Evolutionary conservation across 2,113 vertebrate species (phyloP).

Genomic region (Zapus hudsonius): DNA sequence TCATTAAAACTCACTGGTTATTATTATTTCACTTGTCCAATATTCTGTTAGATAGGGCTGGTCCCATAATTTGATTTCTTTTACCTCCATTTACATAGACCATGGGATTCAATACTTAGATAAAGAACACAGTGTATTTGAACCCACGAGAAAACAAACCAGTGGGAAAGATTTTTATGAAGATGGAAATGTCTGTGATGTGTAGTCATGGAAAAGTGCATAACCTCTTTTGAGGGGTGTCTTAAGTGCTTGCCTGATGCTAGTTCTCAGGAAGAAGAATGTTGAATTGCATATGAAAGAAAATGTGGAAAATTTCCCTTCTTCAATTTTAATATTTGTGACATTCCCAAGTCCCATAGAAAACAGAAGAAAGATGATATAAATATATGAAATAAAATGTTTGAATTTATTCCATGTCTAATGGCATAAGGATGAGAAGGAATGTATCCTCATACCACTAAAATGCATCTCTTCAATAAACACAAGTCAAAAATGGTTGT

Average conservation of each 20-base stretch:
- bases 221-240: background rate
- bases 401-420: slow-evolving; percentile 32
- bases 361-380: slow-evolving; percentile 6
- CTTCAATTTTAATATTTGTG: slow-evolving; percentile 46
- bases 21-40: background rate
- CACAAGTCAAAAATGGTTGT: background rate
- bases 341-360: slow-evolving; percentile 1
- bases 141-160: background rate
- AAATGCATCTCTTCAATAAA: background rate
- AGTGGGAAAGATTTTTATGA: background rate
- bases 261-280: slow-evolving; percentile 13
- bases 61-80: background rate
- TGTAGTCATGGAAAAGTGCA: background rate
- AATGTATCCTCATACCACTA: background rate
- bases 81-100: background rate
- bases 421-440: slow-evolving; percentile 26
- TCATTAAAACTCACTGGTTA: background rate
- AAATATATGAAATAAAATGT: background rate
- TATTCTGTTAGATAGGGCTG: background rate
- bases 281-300: slow-evolving; percentile 6
- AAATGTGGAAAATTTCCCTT: slow-evolving; percentile 28
- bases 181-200: background rate
- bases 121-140: background rate
- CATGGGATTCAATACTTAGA: background rate
- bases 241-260: background rate